Base-by-base conservation (phyloP, 2,113 vertebrate genomes). In the Lophochroa leadbeateri region DNA sequence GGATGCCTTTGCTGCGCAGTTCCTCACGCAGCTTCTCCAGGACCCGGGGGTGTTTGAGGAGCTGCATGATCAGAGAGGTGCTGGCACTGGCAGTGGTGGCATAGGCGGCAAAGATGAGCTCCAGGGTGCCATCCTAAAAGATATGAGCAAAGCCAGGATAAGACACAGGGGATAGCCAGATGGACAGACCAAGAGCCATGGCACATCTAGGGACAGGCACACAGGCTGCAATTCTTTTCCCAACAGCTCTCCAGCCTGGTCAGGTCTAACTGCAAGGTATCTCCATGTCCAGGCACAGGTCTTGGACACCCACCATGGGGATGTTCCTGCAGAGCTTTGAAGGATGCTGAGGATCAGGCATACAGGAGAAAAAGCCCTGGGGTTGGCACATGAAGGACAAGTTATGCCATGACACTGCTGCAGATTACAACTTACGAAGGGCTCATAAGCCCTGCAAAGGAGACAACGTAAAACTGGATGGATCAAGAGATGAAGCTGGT, bases 41-140 rank as follows among this genome's bases (percentile, higher is more conserved):
- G 55, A 99, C 99, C 0, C 94, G 46, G 0, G 99, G 99, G 89
- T 99, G 99, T 53, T 99, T 99, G 82, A 99, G 98, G 64, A 99
- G 98, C 98, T 99, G 99, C 99, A 99, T 99, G 97, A 99, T 98
- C 57, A 99, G 99, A 0, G 99, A 99, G 15, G 99, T 99, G 97
- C 99, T 99, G 92, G 99, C 98, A 0, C 99, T 99, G 88, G 99
- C 99, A 0, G 99, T 99, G 90, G 99, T 99, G 88, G 99, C 99
- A 0, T 99, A 99, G 85, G 99, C 98, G 0, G 99, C 99, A 0
- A 99, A 99, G 97, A 99, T 99, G 93, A 99, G 97, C 97, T 99
- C 99, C 44, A 99, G 97, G n/a, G 99, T 99, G 11, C 98, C 99
- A 2, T 99, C 99, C 99, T 99, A 94, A 17, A 29, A 75, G 37